Evolutionary conservation across 2,888 invertebrate genomes (phyloP), one percentile per base, ranked within the genome.

Genomic region (Agrochola lota): DNA sequence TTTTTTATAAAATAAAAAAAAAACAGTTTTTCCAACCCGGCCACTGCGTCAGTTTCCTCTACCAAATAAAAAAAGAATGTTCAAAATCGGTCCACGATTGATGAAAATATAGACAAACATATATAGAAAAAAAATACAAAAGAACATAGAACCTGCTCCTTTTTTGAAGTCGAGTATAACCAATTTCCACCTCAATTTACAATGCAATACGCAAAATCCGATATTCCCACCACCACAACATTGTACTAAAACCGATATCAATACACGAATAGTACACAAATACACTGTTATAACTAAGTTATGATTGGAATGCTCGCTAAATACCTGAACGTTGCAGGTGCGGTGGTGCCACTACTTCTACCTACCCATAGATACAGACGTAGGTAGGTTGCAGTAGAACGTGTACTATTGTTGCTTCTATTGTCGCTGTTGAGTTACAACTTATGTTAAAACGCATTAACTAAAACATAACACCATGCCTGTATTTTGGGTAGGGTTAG

Each of bases 241-340:
- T 30, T 11, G 43, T 46, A 35, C 26, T 57, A 64, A 43, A n/a
- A 52, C 4, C 26, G 23, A 60, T 12, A 59, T 46, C 26, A 71
- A 46, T 79, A 60, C 79, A 43, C 57, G 57, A 57, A 35, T 59
- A 62, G 60, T 52, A 59, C 72, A 23, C 63, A 17, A 46, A 9
- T 46, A 35, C 55, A 81, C 80, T 30, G 60, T 60, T 74, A 20
- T 30, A 75, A 64, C 79, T 74, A 43, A 83, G 74, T 69, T 83
- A 83, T 72, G 82, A 62, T 60, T 49, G 82, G 82, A 83, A 83
- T 83, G 83, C 79, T 74, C 40, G 63, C 71, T 69, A 74, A 69
- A 83, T 83, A 43, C 83, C 78, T 4, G 74, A 71, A 15, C 78
- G n/a, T 26, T 73, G 69, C 78, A 66, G 64, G 76, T 74, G 68